Evolutionary conservation across 2,888 invertebrate genomes (phyloP), one percentile per base, ranked within the genome.

Genomic region (Caenorhabditis sp.): DNA sequence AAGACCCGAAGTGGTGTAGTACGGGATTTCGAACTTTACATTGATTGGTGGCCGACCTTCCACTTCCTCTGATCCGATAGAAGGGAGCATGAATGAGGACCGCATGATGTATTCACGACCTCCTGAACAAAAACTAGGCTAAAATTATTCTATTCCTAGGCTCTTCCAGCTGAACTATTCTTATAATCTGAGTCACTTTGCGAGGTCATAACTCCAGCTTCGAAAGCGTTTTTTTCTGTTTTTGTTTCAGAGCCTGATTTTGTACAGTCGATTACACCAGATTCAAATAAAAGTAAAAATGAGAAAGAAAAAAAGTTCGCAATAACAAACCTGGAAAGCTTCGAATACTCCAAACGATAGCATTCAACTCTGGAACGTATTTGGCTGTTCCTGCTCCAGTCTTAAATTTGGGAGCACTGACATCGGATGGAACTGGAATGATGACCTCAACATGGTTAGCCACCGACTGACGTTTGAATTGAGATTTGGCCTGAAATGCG

Each of bases 381-480:
- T 97, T 97, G 28, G 97, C 98, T 93, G 91, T 87, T 31, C 91
- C 91, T 19, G 91, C 87, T 28, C 88, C 81, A 14, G 88, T 86
- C 80, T 87, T 87, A 93, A 98, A 98, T 93, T 98, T 98, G 0
- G 98, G 98, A 1, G 97, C 96, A 93, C 98, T 98, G 0, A 97
- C 98, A 94, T 98, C 98, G 73, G 95, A 95, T 28, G 97, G 97
- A 56, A 97, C 97, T 0, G 97, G 96, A 91, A 97, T 96, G 38
- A 97, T 95, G 86, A 98, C 97, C 70, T 98, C 98, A 59, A 98
- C 98, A 93, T 98, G 98, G 93, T 99, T 99, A 0, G 98, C 98
- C 0, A 98, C 98, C 0, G 98, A 98, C 68, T 98, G 95, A 49
- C 98, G 94, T 93, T 98, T 98, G 93, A 98, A 99, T 93, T 99